Base-by-base conservation (phyloP, 2,113 vertebrate genomes). In the Tapirus terrestris region DNA sequence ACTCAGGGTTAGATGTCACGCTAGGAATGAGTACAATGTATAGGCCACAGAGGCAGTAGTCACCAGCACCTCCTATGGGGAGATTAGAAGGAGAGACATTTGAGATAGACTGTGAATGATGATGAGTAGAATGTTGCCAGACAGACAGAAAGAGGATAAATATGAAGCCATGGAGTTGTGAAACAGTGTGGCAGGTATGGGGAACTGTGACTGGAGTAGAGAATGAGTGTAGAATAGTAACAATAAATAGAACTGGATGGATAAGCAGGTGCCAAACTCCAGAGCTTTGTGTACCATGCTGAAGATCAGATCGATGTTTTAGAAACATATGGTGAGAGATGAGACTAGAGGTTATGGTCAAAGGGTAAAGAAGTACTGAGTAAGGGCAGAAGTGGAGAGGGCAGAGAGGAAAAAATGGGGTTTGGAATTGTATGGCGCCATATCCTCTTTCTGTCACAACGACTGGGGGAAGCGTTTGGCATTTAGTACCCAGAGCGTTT, bases 401-500 rank as follows among this genome's bases (percentile, higher is more conserved):
- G 63, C 27, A 68, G 58, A 39, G 51, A 13, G 39, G 43, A 18
- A n/a, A 36, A 58, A 29, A 31, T 45, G 18, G 27, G 20, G 31
- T 79, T 31, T 84, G 31, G 61, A 77, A 95, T 61, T 75, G 25
- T 70, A 21, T 43, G 29, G 21, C 21, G 45, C 33, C 51, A 23
- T 81, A 39, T 39, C 39, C 39, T 39, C 39, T 39, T 39, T 39
- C 39, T 82, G 25, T 87, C 36, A 31, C n/a, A 43, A 1, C 83
- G 53, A 75, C 29, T 63, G 6, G 20, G 23, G 10, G 5, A 76
- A 65, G n/a, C 72, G 70, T 80, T 90, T 63, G 53, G 2, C 58
- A n/a, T 75, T 92, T 90, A 90, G 58, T 13, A 63, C n/a, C 81
- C n/a, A 90, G 21, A 45, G 73, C 72, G 70, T 80, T 90, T 63